Base-by-base conservation (phyloP, 2,113 vertebrate genomes). In the Antennarius striatus region DNA sequence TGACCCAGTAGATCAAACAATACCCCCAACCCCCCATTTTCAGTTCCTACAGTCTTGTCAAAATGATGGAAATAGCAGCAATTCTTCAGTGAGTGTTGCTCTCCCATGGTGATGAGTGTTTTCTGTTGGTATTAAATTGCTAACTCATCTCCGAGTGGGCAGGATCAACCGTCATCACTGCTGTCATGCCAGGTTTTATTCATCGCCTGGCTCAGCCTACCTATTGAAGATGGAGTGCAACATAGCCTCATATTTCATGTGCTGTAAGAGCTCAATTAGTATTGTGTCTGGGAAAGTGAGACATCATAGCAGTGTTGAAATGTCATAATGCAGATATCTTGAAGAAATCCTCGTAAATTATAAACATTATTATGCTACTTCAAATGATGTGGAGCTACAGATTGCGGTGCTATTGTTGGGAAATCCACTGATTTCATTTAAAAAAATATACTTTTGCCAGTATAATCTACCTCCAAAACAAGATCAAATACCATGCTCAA, bases 51-150 rank as follows among this genome's bases (percentile, higher is more conserved):
- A 67, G 67, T 69, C 82, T 86, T 81, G 79, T 84, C 79, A 78
- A 71, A 85, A 81, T 86, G 86, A 89, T 80, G 77, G 61, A 87
- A 87, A 81, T 73, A 30, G 63, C 73, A 64, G 73, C 69, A 63
- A 80, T 89, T 83, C 59, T 30, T 86, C 86, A 82, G 81, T 63
- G 64, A 75, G 73, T 75, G 79, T 55, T 58, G 67, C 75, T 69
- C 77, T 70, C 75, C 81, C 79, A 83, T 83, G 81, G 81, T 85
- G 85, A 89, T 88, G 63, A 75, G 84, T 87, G 84, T 81, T 86
- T 86, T 81, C 85, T 78, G 56, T 75, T 78, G 82, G 79, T 77
- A 78, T 74, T 68, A 71, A 85, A 90, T 86, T 75, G 84, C 86
- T 72, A 88, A 88, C 81, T 84, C 81, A 83, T 88, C 89, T 87